Evolutionary conservation across 2,888 invertebrate genomes (phyloP).

Genomic region (Idaea dimidiata): DNA sequence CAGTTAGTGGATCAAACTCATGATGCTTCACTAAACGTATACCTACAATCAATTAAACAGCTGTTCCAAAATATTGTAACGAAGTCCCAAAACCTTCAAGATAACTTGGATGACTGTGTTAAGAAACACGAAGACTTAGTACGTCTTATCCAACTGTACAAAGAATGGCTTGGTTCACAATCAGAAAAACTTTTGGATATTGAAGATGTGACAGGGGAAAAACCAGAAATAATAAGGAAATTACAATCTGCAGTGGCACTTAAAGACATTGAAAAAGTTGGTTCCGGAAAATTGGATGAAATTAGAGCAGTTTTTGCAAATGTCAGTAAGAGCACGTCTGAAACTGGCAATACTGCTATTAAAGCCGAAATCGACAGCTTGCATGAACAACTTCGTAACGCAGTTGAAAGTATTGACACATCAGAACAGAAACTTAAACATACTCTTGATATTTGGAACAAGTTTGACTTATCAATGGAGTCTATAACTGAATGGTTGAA

Average conservation of each 20-base stretch:
- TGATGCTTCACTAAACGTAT: slow-evolving; percentile 92
- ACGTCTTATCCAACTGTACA: slow-evolving; percentile 86
- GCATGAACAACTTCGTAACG: slow-evolving; percentile 84
- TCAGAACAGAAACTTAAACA: slow-evolving; percentile 88
- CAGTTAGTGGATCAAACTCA: slow-evolving; percentile 94
- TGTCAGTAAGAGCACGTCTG: slow-evolving; percentile 89
- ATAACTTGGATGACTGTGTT: slow-evolving; percentile 92
- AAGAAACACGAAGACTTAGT: slow-evolving; percentile 92
- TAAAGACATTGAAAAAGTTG: slow-evolving; percentile 84
- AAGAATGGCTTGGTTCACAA: slow-evolving; percentile 90
- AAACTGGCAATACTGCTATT: slow-evolving; percentile 87
- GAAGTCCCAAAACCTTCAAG: slow-evolving; percentile 92
- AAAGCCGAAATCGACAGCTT: slow-evolving; percentile 87
- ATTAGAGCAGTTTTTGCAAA: slow-evolving; percentile 84
- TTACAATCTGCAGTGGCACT: slow-evolving; percentile 83
- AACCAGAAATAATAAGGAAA: slow-evolving; percentile 88
- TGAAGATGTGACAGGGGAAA: slow-evolving; percentile 92
- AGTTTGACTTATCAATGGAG: slow-evolving; percentile 91
- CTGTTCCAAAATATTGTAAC: slow-evolving; percentile 92
- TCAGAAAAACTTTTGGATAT: slow-evolving; percentile 90
- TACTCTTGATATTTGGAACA: slow-evolving; percentile 90
- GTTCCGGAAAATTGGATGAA: slow-evolving; percentile 83
- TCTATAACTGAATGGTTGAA: slow-evolving; percentile 93
- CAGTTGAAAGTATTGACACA: slow-evolving; percentile 84
- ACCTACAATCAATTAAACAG: slow-evolving; percentile 92